These are phyloP conservation scores for Meloidogyne exigua DNA, from an alignment of 1,140 invertebrate species.

Conservation along the genomic window DNA sequence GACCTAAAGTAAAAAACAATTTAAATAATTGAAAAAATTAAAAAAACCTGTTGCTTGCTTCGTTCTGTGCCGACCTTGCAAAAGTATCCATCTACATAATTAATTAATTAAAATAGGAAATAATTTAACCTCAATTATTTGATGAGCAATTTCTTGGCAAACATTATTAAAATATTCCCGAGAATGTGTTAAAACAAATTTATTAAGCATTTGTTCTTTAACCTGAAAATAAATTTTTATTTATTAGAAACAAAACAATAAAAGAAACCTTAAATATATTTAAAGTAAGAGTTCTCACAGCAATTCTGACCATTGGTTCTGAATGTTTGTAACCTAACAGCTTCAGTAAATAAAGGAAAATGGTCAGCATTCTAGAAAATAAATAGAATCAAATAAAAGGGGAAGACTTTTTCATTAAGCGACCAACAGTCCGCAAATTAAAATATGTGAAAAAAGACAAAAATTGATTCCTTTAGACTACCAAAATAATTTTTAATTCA, in stretches of 20 bases:
- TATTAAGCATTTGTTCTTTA: slow-evolving; percentile 88
- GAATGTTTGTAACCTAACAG: slow-evolving; percentile 98
- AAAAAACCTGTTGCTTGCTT: slow-evolving; percentile 75
- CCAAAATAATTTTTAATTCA: no score
- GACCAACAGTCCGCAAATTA: no score
- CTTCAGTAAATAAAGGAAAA: slow-evolving; percentile 96
- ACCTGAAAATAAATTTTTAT: slow-evolving; percentile 67
- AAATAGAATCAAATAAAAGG: not conserved
- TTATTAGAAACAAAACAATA: not conserved
- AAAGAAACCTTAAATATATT: slow-evolving; percentile 78
- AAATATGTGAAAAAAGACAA: no score
- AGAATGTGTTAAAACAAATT: slow-evolving; percentile 90
- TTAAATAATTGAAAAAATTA: slow-evolving; percentile 79
- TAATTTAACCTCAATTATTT: slow-evolving; percentile 64
- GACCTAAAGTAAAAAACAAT: not conserved
- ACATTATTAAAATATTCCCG: slow-evolving; percentile 94
- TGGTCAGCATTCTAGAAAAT: slow-evolving; percentile 89
- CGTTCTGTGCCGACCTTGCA: slow-evolving; percentile 71
- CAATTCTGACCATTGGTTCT: slow-evolving; percentile 97
- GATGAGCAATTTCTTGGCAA: slow-evolving; percentile 98
- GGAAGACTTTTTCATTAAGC: no score
- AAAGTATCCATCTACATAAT: slow-evolving; percentile 88
- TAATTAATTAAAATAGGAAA: slow-evolving; percentile 63
- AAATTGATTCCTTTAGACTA: no score
- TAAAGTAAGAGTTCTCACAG: slow-evolving; percentile 90